phyloP scores from a whole-genome alignment of 2,797 vertebrate genomes.

The Sebastiscus albofasciatus region DNA sequence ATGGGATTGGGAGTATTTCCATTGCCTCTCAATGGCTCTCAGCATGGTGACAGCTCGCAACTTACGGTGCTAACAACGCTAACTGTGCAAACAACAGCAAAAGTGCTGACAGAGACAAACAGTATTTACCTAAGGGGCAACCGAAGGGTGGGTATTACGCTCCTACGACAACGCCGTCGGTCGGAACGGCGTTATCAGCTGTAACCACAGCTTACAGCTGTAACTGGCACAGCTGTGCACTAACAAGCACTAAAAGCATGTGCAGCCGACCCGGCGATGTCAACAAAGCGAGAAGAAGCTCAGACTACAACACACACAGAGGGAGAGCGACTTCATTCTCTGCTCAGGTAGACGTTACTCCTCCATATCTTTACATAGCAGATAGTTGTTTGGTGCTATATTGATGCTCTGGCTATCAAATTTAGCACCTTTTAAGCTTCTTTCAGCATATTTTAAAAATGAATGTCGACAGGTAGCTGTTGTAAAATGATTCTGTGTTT shows the following conservation, averaged over 20 bases:
- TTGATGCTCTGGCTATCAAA: not conserved
- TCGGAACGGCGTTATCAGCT: too few relatives aligned
- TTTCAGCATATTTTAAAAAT: not conserved
- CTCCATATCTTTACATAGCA: not conserved
- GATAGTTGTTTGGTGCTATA: not conserved
- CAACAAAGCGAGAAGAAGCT: not conserved
- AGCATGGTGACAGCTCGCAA: not conserved
- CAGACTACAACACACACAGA: not conserved
- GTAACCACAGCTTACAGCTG: too few relatives aligned
- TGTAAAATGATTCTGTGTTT: not conserved
- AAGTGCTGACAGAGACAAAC: too few relatives aligned
- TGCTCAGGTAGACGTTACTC: not conserved
- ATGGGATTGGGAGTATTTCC: not conserved
- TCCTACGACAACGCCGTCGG: not conserved
- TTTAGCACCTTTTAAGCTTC: not conserved
- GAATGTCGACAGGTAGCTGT: not conserved
- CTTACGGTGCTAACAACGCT: not conserved
- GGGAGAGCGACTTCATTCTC: not conserved
- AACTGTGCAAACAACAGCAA: too few relatives aligned
- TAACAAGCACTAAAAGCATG: not conserved
- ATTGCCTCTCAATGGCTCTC: not conserved
- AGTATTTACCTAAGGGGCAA: not conserved
- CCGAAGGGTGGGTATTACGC: not conserved
- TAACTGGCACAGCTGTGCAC: too few relatives aligned
- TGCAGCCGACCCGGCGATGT: fast-evolving